Conservation (phyloP, 1,140 invertebrate species). For the Halyomorpha halys region DNA sequence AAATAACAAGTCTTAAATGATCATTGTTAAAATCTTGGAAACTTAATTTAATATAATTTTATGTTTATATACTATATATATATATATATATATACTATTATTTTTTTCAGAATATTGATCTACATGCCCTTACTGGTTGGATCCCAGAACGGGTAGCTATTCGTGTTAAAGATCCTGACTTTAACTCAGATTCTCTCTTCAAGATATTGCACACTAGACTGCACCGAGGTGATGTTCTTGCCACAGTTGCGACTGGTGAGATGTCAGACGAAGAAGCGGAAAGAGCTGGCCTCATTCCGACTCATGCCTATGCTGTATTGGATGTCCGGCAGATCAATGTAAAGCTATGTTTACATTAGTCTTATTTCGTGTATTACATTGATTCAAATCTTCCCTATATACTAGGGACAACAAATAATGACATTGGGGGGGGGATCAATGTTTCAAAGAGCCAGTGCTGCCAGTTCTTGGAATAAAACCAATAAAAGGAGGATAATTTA, state of each 20-base stretch:
- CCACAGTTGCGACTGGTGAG: constrained; percentile 66
- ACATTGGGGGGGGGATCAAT: too few relatives aligned
- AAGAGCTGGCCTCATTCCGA: constrained; percentile 79
- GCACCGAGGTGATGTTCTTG: constrained; percentile 70
- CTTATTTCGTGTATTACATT: too few relatives aligned
- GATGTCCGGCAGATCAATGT: constrained; percentile 54
- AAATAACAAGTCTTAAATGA: too few relatives aligned
- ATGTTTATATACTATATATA: too few relatives aligned
- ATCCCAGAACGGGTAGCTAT: constrained; percentile 86
- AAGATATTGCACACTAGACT: constrained; percentile 62
- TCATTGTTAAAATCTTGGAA: too few relatives aligned
- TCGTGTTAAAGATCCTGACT: constrained; percentile 53
- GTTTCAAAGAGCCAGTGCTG: too few relatives aligned
- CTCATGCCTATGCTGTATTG: constrained; percentile 90
- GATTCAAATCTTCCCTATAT: too few relatives aligned
- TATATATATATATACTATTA: not conserved
- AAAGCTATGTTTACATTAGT: not conserved
- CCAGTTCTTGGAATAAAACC: too few relatives aligned
- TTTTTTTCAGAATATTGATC: constrained; percentile 78
- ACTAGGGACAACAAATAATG: too few relatives aligned
- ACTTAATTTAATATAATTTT: too few relatives aligned
- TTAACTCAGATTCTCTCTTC: constrained; percentile 73
- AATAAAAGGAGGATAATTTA: too few relatives aligned
- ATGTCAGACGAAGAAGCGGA: constrained; percentile 69
- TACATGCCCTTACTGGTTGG: constrained; percentile 94